Conservation (phyloP, 2,113 vertebrate genomes). For the Cyprinodon variegatus region DNA sequence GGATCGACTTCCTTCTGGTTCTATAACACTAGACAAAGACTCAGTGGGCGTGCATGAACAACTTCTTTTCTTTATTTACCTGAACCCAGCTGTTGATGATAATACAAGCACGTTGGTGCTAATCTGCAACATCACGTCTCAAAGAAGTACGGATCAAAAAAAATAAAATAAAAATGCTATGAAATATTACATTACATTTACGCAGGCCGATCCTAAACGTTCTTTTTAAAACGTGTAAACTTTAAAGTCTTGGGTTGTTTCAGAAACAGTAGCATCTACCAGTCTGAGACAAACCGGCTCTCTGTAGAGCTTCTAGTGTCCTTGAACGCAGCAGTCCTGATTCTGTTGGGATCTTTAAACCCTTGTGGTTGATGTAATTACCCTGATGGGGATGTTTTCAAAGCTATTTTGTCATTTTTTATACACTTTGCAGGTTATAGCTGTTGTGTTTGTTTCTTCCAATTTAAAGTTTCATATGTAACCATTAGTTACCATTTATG, state of each 20-base stretch:
- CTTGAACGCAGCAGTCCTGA: slow-evolving; percentile 37
- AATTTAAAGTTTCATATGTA: slow-evolving; percentile 51
- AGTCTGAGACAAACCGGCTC: slow-evolving; percentile 59
- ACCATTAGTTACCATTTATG: slow-evolving; percentile 63
- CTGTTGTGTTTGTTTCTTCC: slow-evolving; percentile 42
- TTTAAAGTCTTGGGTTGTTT: slow-evolving; percentile 39
- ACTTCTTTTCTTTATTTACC: slow-evolving; percentile 47
- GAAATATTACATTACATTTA: slow-evolving; percentile 1
- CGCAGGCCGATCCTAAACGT: slow-evolving; percentile 13
- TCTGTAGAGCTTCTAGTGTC: slow-evolving; percentile 53
- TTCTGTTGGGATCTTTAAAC: slow-evolving; percentile 38
- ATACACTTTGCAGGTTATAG: slow-evolving; percentile 60
- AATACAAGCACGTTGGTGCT: slow-evolving; percentile 62
- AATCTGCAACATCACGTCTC: slow-evolving; percentile 50
- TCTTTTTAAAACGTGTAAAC: slow-evolving; percentile 25
- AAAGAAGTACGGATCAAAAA: slow-evolving; percentile 14
- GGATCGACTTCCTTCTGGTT: slow-evolving; percentile 60
- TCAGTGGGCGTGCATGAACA: slow-evolving; percentile 45
- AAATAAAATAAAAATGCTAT: not conserved
- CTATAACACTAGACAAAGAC: slow-evolving; percentile 52
- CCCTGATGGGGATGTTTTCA: slow-evolving; percentile 53
- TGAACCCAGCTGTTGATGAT: slow-evolving; percentile 46
- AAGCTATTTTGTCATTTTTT: slow-evolving; percentile 62
- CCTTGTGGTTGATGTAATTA: slow-evolving; percentile 42
- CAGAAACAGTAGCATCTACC: slow-evolving; percentile 76